Percentiles rank a stretch among this genome's conserved stretches.
Evolutionary conservation across 2,888 invertebrate genomes (phyloP).

Genomic region (Muscina levida): DNA sequence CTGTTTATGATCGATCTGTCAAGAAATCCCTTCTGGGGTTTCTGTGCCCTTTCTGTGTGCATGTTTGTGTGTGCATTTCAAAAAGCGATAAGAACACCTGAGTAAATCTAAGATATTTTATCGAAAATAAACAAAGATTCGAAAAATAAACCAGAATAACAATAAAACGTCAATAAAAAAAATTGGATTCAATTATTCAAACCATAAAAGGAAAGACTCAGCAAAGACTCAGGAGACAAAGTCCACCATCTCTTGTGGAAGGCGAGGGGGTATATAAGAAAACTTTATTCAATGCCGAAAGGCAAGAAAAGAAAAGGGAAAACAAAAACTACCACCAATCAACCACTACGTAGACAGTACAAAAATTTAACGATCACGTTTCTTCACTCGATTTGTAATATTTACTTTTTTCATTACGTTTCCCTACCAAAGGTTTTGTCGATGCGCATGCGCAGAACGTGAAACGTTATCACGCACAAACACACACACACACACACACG

Average conservation of each 20-base stretch:
- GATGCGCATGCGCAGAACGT: slow-evolving; percentile 22
- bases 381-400: slow-evolving; percentile 55
- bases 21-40: neutral
- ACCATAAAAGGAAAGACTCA: slow-evolving; percentile 36
- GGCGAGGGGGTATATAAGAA: slow-evolving; percentile 27
- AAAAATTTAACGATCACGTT: slow-evolving; percentile 56
- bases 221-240: slow-evolving; percentile 6
- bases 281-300: slow-evolving; percentile 25
- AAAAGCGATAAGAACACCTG: slow-evolving; percentile 53
- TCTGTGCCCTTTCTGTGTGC: neutral
- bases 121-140: slow-evolving; percentile 8
- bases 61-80: neutral
- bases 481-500: neutral
- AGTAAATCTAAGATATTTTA: slow-evolving; percentile 48
- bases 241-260: slow-evolving; percentile 8
- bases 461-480: slow-evolving; percentile 7
- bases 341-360: slow-evolving; percentile 34
- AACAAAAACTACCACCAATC: too few species aligned
- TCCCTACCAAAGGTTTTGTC: slow-evolving; percentile 3
- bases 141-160: slow-evolving; percentile 28
- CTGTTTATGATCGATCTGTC: slow-evolving; percentile 47
- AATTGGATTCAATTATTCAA: slow-evolving; percentile 54
- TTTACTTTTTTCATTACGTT: slow-evolving; percentile 54
- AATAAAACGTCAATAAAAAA: slow-evolving; percentile 36
- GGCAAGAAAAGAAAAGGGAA: slow-evolving; percentile 7